These are phyloP conservation scores for Endomychus coccineus DNA, from an alignment of 2,888 invertebrate species.

Conservation along the genomic window DNA sequence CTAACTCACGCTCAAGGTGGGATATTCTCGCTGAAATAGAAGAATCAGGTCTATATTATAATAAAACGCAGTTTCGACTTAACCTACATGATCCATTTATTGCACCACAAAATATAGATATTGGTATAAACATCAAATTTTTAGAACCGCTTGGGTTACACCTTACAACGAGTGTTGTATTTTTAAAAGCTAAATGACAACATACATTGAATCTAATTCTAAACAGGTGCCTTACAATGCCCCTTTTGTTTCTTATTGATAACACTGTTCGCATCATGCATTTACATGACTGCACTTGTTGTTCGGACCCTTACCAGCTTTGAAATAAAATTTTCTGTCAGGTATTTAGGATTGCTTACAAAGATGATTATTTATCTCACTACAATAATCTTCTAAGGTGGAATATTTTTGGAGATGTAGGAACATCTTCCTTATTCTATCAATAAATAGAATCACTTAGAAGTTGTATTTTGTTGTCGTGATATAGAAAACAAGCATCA, in stretches of 20 bases:
- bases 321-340: slow-evolving; percentile 33
- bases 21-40: too few relatives aligned
- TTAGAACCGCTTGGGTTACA: slow-evolving; percentile 29
- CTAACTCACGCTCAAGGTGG: too few relatives aligned
- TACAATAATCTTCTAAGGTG: slow-evolving; percentile 45
- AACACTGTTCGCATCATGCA: slow-evolving; percentile 26
- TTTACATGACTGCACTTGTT: slow-evolving; percentile 34
- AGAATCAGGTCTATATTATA: too few relatives aligned
- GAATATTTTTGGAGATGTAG: too few relatives aligned
- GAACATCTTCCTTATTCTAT: too few relatives aligned
- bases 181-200: slow-evolving; percentile 22
- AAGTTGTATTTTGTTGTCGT: not conserved
- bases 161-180: slow-evolving; percentile 22
- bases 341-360: slow-evolving; percentile 34
- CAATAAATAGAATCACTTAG: too few relatives aligned
- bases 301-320: slow-evolving; percentile 49
- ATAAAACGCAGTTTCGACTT: too few relatives aligned
- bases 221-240: slow-evolving; percentile 31
- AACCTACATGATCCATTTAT: slow-evolving; percentile 33
- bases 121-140: slow-evolving; percentile 38
- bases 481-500: slow-evolving; percentile 10
- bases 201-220: slow-evolving; percentile 28
- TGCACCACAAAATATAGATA: slow-evolving; percentile 40
- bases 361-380: slow-evolving; percentile 46
- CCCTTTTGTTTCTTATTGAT: slow-evolving; percentile 29